Conservation (phyloP, 2,113 vertebrate species). For the Thamnophis sirtalis region DNA sequence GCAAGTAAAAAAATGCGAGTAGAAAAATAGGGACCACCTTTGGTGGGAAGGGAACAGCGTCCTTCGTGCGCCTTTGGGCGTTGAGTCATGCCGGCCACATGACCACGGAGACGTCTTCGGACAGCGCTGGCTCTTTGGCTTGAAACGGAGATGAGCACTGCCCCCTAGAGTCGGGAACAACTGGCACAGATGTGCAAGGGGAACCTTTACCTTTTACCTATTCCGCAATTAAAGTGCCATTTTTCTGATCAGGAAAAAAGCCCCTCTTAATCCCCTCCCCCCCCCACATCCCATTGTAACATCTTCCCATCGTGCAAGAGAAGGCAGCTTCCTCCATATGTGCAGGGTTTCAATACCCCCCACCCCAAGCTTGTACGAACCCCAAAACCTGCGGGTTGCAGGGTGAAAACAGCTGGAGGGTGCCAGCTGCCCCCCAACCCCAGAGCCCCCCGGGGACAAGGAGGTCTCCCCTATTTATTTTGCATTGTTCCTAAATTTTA, state of each 20-base stretch:
- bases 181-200: too few relatives aligned
- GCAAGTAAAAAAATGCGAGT: too few relatives aligned
- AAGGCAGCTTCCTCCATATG: neutral
- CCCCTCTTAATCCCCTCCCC: accelerated
- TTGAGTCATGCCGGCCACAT: too few relatives aligned
- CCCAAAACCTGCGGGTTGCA: neutral
- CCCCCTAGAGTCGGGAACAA: too few relatives aligned
- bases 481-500: neutral
- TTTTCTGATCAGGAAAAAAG: neutral
- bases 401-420: neutral
- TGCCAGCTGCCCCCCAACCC: neutral
- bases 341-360: neutral
- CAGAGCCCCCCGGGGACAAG: too few relatives aligned
- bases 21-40: too few relatives aligned
- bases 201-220: too few relatives aligned
- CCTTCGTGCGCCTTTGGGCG: too few relatives aligned
- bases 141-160: too few relatives aligned
- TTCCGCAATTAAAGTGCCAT: neutral
- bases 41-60: too few relatives aligned
- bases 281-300: neutral
- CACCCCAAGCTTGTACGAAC: neutral
- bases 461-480: neutral
- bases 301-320: neutral
- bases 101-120: too few relatives aligned
- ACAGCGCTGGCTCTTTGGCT: too few relatives aligned